Evolutionary conservation across 1,140 invertebrate species (phyloP).

Genomic region (Amphibalanus amphitrite): DNA sequence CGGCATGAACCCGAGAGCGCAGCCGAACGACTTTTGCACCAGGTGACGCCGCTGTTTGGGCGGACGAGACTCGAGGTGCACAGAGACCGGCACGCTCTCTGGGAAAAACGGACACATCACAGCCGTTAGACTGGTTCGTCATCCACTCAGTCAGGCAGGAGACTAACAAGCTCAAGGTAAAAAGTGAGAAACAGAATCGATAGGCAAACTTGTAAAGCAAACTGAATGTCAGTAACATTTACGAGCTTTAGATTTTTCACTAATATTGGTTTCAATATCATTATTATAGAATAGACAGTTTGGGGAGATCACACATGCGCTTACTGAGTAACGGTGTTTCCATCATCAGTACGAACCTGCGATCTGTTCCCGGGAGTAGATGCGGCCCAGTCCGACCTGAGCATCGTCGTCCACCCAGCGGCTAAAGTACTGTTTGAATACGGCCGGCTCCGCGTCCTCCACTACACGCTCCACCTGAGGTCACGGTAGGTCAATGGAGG

Average conservation of each 20-base stretch:
- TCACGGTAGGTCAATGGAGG: no score
- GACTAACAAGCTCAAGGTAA: not conserved
- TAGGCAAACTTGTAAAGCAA: not conserved
- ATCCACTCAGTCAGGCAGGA: not conserved
- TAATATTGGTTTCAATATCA: not conserved
- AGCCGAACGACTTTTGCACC: constrained; percentile 25
- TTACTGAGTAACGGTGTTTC: no score
- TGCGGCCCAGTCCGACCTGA: constrained; percentile 25
- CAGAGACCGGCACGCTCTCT: not conserved
- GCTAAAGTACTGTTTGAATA: constrained; percentile 60
- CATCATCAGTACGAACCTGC: constrained; percentile 17
- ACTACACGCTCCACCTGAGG: constrained; percentile 35
- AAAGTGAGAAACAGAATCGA: not conserved
- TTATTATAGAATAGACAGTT: not conserved
- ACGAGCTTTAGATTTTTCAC: not conserved
- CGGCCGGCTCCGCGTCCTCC: constrained; percentile 50
- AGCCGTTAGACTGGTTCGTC: not conserved
- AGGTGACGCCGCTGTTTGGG: constrained; percentile 18
- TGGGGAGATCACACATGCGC: not conserved
- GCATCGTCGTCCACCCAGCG: constrained; percentile 49
- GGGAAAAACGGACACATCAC: not conserved
- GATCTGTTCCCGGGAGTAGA: constrained; percentile 23
- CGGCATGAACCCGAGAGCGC: constrained; percentile 49
- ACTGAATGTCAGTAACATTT: not conserved
- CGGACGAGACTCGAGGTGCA: not conserved